phyloP scores from a whole-genome alignment of 1,140 invertebrate genomes.

The Hetaerina americana region DNA sequence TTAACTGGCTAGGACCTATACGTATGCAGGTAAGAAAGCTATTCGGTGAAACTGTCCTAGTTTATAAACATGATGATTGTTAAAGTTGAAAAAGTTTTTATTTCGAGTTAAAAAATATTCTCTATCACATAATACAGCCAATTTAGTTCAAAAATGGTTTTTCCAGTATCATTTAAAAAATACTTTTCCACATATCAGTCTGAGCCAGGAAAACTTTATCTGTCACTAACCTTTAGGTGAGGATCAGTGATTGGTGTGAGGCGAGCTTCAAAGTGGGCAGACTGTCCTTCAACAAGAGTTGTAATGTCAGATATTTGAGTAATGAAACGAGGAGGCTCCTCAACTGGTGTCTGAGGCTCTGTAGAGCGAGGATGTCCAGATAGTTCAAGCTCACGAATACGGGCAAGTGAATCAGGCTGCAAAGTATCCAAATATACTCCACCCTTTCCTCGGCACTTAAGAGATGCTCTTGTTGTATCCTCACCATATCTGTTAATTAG shows the following conservation, averaged over 20 bases:
- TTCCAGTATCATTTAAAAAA: too few species aligned
- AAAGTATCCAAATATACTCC: constrained; percentile 87
- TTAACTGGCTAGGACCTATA: too few species aligned
- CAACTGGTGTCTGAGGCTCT: constrained; percentile 46
- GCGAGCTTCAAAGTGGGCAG: constrained; percentile 85
- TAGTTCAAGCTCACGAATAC: constrained; percentile 77
- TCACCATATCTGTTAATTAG: constrained; percentile 52
- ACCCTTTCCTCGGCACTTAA: constrained; percentile 69
- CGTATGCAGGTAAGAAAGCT: too few species aligned
- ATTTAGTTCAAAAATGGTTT: too few species aligned
- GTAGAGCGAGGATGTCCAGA: constrained; percentile 36
- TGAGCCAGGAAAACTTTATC: not conserved
- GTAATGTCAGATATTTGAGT: constrained; percentile 73
- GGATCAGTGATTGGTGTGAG: constrained; percentile 85
- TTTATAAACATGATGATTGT: too few species aligned
- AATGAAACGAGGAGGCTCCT: constrained; percentile 77
- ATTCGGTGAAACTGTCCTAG: too few species aligned
- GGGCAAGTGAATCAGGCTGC: constrained; percentile 84
- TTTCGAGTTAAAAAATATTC: too few species aligned
- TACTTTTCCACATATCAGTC: too few species aligned
- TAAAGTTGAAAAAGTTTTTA: too few species aligned
- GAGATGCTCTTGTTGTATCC: constrained; percentile 69
- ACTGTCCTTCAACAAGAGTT: constrained; percentile 79
- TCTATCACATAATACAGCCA: too few species aligned
- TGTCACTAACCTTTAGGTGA: constrained; percentile 48